phyloP scores from a whole-genome alignment of 2,888 invertebrate genomes.

The Bombylius discolor region DNA sequence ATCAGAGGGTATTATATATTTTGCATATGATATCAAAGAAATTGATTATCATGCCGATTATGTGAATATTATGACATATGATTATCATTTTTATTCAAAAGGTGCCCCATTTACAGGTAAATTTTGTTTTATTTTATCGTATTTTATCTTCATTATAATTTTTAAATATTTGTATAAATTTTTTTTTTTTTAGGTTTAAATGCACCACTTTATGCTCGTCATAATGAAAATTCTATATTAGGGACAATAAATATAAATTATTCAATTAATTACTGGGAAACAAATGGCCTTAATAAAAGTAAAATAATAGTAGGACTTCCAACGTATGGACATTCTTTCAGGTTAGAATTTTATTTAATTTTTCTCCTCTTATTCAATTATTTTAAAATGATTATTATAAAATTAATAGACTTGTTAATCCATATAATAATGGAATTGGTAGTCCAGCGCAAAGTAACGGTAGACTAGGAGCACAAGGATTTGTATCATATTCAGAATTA shows the following conservation, averaged over 20 bases:
- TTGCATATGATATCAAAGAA: conserved; percentile 64
- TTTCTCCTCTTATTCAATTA: not conserved
- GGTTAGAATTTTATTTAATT: conserved; percentile 30
- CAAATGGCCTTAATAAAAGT: conserved; percentile 57
- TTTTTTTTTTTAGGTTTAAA: conserved; percentile 47
- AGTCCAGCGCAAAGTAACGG: conserved; percentile 63
- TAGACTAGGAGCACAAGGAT: conserved; percentile 52
- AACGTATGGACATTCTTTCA: conserved; percentile 72
- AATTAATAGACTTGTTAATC: conserved; percentile 46
- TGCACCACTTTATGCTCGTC: conserved; percentile 57
- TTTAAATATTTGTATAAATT: not conserved
- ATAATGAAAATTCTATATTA: conserved; percentile 49
- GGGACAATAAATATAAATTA: conserved; percentile 68
- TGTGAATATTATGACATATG: conserved; percentile 85
- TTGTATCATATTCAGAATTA: conserved; percentile 54
- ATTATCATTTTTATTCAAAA: conserved; percentile 67
- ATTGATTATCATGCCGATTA: conserved; percentile 71
- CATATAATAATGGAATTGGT: conserved; percentile 49
- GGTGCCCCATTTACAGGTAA: conserved; percentile 63
- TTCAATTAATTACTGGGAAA: conserved; percentile 63
- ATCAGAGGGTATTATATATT: conserved; percentile 57
- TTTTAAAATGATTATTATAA: not conserved
- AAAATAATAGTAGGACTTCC: conserved; percentile 80
- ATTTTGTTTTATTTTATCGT: not conserved
- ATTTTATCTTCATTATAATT: not conserved